Percentiles rank a stretch among this genome's conserved stretches.
phyloP scores from a whole-genome alignment of 2,113 vertebrate genomes.

The Prunella fulvescens region DNA sequence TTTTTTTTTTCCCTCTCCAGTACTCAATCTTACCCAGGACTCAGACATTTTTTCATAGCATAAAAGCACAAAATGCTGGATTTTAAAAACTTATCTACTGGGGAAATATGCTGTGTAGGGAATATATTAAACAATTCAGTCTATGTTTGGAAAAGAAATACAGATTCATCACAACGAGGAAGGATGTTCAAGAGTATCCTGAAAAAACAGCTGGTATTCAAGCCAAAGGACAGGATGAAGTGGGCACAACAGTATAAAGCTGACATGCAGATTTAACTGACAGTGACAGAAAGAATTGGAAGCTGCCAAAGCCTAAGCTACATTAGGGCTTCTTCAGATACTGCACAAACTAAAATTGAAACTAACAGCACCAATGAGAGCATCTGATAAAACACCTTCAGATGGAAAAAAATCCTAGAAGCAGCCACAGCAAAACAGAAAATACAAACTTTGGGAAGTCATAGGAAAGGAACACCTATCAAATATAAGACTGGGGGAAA shows the following conservation, averaged over 20 bases:
- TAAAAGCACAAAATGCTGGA: not conserved
- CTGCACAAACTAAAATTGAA: not conserved
- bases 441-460: not conserved
- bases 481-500: not conserved
- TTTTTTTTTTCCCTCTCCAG: not conserved
- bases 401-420: not conserved
- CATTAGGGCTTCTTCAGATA: constrained; percentile 5
- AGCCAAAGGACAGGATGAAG: constrained; percentile 55
- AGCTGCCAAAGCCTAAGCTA: constrained; percentile 29
- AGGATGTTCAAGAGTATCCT: constrained; percentile 51
- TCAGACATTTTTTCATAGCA: not conserved
- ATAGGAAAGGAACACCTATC: not conserved
- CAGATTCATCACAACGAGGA: constrained; percentile 34
- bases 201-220: constrained; percentile 6
- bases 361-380: not conserved
- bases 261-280: constrained; percentile 43
- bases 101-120: not conserved
- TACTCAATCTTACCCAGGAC: not conserved
- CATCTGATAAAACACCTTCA: not conserved
- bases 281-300: constrained; percentile 27
- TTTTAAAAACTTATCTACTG: not conserved
- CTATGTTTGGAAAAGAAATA: constrained; percentile 52
- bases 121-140: constrained; percentile 7
- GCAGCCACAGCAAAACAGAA: not conserved
- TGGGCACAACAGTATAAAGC: constrained; percentile 43